A percentile compares a stretch with the other conserved stretches of the same genome.
These are phyloP conservation scores for Karalla daura DNA, from an alignment of 2,797 vertebrate genomes.

Conservation along the genomic window DNA sequence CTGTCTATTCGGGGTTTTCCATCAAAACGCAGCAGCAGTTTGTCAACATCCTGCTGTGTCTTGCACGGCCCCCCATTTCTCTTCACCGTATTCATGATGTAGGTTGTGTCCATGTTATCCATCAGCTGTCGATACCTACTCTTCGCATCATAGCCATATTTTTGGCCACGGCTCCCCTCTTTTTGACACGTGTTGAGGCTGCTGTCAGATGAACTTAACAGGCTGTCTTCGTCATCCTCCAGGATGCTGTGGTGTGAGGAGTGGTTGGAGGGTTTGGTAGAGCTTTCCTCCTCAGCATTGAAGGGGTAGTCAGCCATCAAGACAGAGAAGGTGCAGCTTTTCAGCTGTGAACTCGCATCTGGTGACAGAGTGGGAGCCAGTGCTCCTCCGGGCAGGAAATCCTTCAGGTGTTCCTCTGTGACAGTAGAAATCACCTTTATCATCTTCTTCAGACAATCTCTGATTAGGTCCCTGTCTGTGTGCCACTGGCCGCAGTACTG, in stretches of 20 bases:
- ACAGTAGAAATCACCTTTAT: slow-evolving; percentile 77
- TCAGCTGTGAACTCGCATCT: slow-evolving; percentile 61
- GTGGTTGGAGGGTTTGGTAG: slow-evolving; percentile 11
- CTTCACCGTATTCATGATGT: slow-evolving; percentile 69
- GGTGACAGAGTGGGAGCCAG: slow-evolving; percentile 65
- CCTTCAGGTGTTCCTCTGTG: slow-evolving; percentile 78
- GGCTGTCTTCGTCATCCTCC: slow-evolving; percentile 36
- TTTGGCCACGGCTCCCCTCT: neutral
- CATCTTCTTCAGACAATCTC: slow-evolving; percentile 76
- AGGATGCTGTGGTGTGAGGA: slow-evolving; percentile 1
- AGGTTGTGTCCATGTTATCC: slow-evolving; percentile 60
- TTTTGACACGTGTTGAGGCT: neutral
- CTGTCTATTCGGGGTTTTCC: slow-evolving; percentile 65
- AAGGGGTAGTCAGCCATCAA: slow-evolving; percentile 83
- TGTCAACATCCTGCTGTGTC: slow-evolving; percentile 79
- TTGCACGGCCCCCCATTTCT: slow-evolving; percentile 82
- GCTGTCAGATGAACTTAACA: neutral
- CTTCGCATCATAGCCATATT: slow-evolving; percentile 4
- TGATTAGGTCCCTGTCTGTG: slow-evolving; percentile 77
- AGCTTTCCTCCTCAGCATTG: slow-evolving; percentile 52
- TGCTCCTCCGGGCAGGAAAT: slow-evolving; percentile 82
- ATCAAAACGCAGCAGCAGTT: slow-evolving; percentile 74
- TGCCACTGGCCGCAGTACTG: slow-evolving; percentile 74
- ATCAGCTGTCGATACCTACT: neutral
- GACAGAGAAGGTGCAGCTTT: slow-evolving; percentile 76